These are phyloP conservation scores for Chrysotoxum bicinctum DNA, from an alignment of 2,888 invertebrate species.

Conservation along the genomic window DNA sequence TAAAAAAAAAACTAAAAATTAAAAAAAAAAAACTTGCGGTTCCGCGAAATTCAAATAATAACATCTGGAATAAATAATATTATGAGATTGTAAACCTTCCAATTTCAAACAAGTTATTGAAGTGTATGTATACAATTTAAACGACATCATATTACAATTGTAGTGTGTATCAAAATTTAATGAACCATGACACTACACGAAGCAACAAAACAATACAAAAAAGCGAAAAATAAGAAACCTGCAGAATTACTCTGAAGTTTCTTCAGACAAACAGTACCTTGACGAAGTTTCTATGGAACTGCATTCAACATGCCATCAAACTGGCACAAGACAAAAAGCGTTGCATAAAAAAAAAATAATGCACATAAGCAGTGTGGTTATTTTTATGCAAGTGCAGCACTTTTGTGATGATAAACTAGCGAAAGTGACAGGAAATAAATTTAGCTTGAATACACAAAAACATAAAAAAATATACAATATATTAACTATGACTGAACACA, in stretches of 20 bases:
- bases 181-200: conserved; percentile 48
- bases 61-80: neutral
- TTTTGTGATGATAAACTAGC: conserved; percentile 51
- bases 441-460: conserved; percentile 16
- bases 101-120: conserved; percentile 1
- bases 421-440: conserved; percentile 67
- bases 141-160: conserved; percentile 23
- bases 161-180: conserved; percentile 9
- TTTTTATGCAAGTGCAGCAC: conserved; percentile 41
- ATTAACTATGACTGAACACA: conserved; percentile 1
- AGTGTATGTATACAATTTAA: neutral
- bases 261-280: conserved; percentile 30
- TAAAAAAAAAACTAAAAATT: neutral
- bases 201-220: neutral
- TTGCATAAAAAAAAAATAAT: conserved; percentile 55
- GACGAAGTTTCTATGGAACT: conserved; percentile 41
- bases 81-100: neutral
- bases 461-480: neutral
- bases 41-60: conserved; percentile 19
- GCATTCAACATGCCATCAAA: conserved; percentile 45
- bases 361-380: conserved; percentile 43
- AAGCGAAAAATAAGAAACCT: conserved; percentile 9
- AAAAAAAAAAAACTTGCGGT: neutral
- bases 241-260: conserved; percentile 44
- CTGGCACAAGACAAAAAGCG: conserved; percentile 48